Evolutionary conservation across 2,797 vertebrate species (phyloP), one percentile per base, ranked within the genome.

Genomic region (Dipus sagitta): DNA sequence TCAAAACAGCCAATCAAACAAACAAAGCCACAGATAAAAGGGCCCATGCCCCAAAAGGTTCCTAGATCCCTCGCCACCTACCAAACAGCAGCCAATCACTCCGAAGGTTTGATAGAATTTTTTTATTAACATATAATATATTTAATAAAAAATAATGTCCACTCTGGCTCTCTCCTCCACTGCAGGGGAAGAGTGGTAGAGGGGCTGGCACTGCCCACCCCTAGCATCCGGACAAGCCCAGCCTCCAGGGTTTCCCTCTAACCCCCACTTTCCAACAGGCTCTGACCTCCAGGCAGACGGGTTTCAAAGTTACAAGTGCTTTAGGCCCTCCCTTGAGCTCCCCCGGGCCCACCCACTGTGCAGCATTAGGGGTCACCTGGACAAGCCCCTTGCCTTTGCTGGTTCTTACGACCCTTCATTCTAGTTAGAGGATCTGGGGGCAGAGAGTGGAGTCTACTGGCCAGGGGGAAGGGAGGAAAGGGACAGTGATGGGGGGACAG

Each of bases 111-210:
- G 58, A 86, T 76, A 95, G 3, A 47, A 82, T 96, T 97, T 97
- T 96, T 97, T 97, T 96, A 97, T 97, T 97, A 97, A 97, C 95
- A 97, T 97, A 97, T 97, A 97, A 97, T 97, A 97, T 97, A 97
- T 97, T 97, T 97, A 96, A 97, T 97, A 97, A 97, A 97, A 97
- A 97, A 97, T 97, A 96, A 96, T 94, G 96, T 96, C 93, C 97
- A 97, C 95, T 97, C 97, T 96, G 97, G 93, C 95, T 96, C 96
- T 96, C 87, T 96, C 95, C 93, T 96, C 96, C 93, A 91, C 14
- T 89, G 91, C 94, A 96, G 95, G 85, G 96, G 92, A 95, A 96
- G 94, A 97, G 95, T 92, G 68, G 86, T 78, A 95, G 86, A 97
- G 89, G 96, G 95, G 95, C 95, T 92, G 94, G 96, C 91, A 94